Evolutionary conservation across 2,888 invertebrate species (phyloP).

Genomic region (Liposcelis brunnea): DNA sequence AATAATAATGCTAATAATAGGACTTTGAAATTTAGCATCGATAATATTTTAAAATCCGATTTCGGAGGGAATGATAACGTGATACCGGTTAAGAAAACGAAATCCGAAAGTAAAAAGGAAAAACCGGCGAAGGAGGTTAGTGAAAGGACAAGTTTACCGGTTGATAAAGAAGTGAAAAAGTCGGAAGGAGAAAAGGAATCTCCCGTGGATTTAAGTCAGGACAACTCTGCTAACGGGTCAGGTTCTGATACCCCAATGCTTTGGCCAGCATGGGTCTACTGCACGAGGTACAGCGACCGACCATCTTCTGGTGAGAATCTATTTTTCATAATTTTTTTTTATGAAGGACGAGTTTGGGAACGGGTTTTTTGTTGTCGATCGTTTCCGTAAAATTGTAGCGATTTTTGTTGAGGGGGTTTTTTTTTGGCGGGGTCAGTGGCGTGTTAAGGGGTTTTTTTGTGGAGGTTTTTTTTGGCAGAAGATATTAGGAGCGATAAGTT

Average conservation of each 20-base stretch:
- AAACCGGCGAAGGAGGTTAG: too few species aligned
- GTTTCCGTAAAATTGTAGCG: too few species aligned
- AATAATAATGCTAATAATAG: background rate
- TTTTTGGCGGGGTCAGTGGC: too few species aligned
- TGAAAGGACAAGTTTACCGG: background rate
- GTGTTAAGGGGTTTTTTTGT: too few species aligned
- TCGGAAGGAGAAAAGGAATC: background rate
- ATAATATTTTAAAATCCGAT: conserved; percentile 7
- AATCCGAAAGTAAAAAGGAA: too few species aligned
- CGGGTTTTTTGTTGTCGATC: too few species aligned
- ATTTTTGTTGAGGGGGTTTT: too few species aligned
- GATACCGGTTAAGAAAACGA: too few species aligned
- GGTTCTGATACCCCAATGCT: conserved; percentile 21
- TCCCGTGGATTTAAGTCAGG: background rate
- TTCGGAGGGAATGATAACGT: background rate
- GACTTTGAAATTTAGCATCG: conserved; percentile 7
- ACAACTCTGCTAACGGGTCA: background rate
- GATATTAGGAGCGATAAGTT: too few species aligned
- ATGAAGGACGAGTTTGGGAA: too few species aligned
- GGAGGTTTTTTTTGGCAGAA: too few species aligned
- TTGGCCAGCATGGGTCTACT: conserved; percentile 97
- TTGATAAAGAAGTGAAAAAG: conserved; percentile 6
- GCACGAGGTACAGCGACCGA: conserved; percentile 82
- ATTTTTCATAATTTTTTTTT: background rate
- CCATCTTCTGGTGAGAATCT: conserved; percentile 63